Evolutionary conservation across 2,113 vertebrate genomes (phyloP).

Genomic region (Callopanchax toddi): DNA sequence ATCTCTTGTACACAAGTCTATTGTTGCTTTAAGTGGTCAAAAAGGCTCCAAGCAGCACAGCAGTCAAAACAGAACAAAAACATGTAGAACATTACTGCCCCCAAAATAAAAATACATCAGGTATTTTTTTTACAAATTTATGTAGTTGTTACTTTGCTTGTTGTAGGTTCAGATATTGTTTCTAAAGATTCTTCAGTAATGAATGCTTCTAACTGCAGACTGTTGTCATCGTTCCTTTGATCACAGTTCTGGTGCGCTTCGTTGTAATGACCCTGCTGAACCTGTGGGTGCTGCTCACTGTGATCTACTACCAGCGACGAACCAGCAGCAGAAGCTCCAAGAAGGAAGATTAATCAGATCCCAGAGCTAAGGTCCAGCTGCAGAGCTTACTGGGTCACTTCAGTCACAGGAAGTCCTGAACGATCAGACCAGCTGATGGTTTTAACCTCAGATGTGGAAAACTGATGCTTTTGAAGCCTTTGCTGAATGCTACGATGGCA

Average conservation of each 20-base stretch:
- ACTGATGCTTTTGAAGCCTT: background rate
- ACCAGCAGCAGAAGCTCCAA: constrained; percentile 69
- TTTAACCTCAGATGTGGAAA: background rate
- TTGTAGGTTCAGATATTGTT: too few relatives aligned
- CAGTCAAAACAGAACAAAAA: too few relatives aligned
- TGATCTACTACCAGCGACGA: constrained; percentile 83
- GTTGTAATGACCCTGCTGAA: constrained; percentile 87
- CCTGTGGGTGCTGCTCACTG: constrained; percentile 86
- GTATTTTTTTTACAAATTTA: too few relatives aligned
- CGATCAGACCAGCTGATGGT: background rate
- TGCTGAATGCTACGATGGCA: too few relatives aligned
- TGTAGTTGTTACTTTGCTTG: too few relatives aligned
- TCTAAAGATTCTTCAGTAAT: too few relatives aligned
- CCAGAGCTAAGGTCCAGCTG: background rate
- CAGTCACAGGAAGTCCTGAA: background rate
- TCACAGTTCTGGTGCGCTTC: constrained; percentile 88
- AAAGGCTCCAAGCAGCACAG: too few relatives aligned
- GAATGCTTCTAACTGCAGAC: background rate
- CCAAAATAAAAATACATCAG: too few relatives aligned
- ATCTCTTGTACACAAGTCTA: too few relatives aligned
- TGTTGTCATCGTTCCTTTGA: background rate
- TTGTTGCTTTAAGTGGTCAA: too few relatives aligned
- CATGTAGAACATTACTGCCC: too few relatives aligned
- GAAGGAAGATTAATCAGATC: constrained; percentile 74
- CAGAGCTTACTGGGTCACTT: background rate